Percentiles rank a stretch among this genome's conserved stretches.
Conservation (phyloP, 2,113 vertebrate species). For the Silurus meridionalis region DNA sequence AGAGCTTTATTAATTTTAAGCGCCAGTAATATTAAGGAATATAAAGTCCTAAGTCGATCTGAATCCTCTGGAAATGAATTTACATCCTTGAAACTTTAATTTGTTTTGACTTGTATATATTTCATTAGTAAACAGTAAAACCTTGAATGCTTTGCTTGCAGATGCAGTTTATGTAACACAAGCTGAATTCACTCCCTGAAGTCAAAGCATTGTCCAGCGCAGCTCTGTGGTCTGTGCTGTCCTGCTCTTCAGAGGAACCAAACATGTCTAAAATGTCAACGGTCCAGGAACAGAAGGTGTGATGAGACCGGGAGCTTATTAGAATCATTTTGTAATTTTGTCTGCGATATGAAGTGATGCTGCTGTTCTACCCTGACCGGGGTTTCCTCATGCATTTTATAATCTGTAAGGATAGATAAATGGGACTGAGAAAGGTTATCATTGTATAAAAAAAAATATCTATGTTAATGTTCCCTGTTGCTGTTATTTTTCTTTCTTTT, state of each 20-base stretch:
- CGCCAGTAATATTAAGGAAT: background rate
- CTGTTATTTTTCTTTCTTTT: conserved; percentile 17
- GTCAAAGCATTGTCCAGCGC: conserved; percentile 80
- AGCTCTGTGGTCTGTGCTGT: conserved; percentile 82
- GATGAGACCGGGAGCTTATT: conserved; percentile 45
- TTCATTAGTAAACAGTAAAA: background rate
- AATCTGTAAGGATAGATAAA: conserved; percentile 65
- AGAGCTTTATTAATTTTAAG: background rate
- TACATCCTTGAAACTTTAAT: background rate
- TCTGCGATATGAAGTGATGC: conserved; percentile 75
- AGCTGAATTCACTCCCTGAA: conserved; percentile 78
- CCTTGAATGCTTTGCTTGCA: conserved; percentile 58
- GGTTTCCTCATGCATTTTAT: conserved; percentile 68
- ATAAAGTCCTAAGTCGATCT: background rate
- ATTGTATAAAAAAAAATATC: conserved; percentile 64
- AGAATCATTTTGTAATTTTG: conserved; percentile 68
- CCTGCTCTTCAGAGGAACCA: conserved; percentile 79
- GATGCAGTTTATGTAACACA: conserved; percentile 99
- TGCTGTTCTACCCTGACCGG: conserved; percentile 72
- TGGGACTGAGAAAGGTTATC: conserved; percentile 69
- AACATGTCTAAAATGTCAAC: conserved; percentile 69
- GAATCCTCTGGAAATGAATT: background rate
- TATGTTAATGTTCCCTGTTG: conserved; percentile 66
- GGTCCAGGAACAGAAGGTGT: conserved; percentile 53
- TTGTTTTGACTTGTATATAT: background rate